phyloP scores from a whole-genome alignment of 2,797 vertebrate species.

The Hyperoplus lanceolatus region DNA sequence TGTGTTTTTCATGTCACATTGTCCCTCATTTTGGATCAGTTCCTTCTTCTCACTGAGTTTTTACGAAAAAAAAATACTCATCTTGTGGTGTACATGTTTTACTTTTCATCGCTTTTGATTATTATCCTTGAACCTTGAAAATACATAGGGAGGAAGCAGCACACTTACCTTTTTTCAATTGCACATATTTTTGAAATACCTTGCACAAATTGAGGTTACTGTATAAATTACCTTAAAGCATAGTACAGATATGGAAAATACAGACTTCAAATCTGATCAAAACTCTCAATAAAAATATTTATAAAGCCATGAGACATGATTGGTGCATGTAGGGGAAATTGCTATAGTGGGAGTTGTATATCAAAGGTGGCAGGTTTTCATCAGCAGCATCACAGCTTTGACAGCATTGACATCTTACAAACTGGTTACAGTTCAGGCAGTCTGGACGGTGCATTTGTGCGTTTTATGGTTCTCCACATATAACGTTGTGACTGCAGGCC shows the following conservation, averaged over 20 bases:
- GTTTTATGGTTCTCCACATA: slow-evolving; percentile 47
- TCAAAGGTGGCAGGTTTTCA: slow-evolving; percentile 39
- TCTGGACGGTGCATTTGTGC: slow-evolving; percentile 59
- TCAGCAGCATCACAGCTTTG: slow-evolving; percentile 27
- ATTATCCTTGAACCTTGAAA: not conserved
- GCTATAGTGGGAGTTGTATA: not conserved
- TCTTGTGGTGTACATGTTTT: too few species aligned
- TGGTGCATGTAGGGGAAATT: too few species aligned
- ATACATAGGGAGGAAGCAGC: not conserved
- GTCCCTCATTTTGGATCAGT: not conserved
- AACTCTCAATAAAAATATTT: not conserved
- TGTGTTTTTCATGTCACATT: not conserved
- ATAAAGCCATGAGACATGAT: too few species aligned
- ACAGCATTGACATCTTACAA: slow-evolving; percentile 46
- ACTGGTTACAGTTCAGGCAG: slow-evolving; percentile 45
- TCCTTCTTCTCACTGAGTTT: not conserved
- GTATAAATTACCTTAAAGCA: not conserved
- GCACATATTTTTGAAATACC: not conserved
- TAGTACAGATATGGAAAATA: not conserved
- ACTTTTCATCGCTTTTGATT: too few species aligned
- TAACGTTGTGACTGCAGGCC: slow-evolving; percentile 44
- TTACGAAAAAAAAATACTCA: slow-evolving; percentile 1
- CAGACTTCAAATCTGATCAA: not conserved
- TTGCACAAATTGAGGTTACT: not conserved
- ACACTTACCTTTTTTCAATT: not conserved